phyloP scores from a whole-genome alignment of 2,888 invertebrate genomes.

The Campoplex nolae region DNA sequence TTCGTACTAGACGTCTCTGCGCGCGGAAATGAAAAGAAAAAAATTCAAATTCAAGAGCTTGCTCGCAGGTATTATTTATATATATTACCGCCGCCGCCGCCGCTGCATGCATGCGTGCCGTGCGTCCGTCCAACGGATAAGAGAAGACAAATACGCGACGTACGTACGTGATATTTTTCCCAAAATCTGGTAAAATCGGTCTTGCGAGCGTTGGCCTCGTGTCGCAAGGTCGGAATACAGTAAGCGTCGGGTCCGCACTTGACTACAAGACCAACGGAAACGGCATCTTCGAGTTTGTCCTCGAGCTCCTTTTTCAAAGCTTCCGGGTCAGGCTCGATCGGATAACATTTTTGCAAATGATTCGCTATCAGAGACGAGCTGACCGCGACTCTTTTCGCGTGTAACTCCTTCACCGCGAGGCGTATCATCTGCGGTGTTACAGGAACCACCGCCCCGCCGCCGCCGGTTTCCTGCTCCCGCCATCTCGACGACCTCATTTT shows the following conservation, averaged over 20 bases:
- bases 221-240: slow-evolving; percentile 74
- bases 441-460: slow-evolving; percentile 65
- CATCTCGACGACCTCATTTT: no score
- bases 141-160: no score
- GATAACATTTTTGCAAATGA: slow-evolving; percentile 73
- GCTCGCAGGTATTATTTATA: no score
- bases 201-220: slow-evolving; percentile 71
- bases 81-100: neutral
- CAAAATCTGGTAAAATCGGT: slow-evolving; percentile 74
- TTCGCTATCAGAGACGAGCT: slow-evolving; percentile 72
- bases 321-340: slow-evolving; percentile 72
- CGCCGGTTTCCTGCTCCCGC: no score
- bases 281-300: slow-evolving; percentile 75
- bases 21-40: neutral
- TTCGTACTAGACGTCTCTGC: slow-evolving; percentile 32
- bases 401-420: slow-evolving; percentile 74
- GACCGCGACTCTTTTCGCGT: slow-evolving; percentile 72
- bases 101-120: no score
- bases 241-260: slow-evolving; percentile 73
- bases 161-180: slow-evolving; percentile 72
- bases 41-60: no score
- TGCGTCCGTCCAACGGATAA: no score
- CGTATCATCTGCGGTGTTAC: slow-evolving; percentile 77
- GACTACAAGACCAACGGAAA: slow-evolving; percentile 74
- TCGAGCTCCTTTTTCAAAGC: slow-evolving; percentile 72